These are phyloP conservation scores for Scleropages formosus DNA, from an alignment of 2,797 vertebrate genomes.

Conservation along the genomic window DNA sequence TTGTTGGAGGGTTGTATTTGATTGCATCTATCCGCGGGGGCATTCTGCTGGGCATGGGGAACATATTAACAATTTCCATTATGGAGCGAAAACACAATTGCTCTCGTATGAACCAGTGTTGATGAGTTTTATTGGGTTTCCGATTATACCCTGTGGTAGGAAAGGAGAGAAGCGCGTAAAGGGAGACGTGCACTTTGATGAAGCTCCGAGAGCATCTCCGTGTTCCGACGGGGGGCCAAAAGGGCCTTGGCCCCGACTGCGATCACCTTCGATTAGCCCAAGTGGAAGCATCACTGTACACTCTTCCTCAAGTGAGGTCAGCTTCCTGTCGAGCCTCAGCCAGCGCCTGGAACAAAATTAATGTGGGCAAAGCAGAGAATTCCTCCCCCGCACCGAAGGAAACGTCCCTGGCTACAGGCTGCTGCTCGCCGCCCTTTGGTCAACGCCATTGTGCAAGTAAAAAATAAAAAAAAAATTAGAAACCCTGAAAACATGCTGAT, in stretches of 20 bases:
- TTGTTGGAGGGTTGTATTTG: no score
- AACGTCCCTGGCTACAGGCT: neutral
- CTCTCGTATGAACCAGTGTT: no score
- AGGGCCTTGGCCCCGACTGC: neutral
- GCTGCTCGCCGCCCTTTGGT: neutral
- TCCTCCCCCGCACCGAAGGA: neutral
- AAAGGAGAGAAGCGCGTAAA: no score
- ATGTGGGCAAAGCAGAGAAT: neutral
- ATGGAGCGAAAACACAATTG: no score
- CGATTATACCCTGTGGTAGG: no score
- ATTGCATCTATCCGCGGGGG: no score
- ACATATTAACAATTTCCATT: no score
- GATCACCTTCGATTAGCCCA: no score
- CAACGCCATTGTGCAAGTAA: neutral
- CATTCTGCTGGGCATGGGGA: no score
- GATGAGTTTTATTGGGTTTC: no score
- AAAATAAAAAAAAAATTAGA: neutral
- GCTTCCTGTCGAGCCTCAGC: neutral
- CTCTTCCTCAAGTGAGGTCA: neutral
- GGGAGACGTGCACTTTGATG: neutral
- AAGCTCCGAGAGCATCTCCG: neutral
- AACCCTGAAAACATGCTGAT: neutral
- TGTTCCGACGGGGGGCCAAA: neutral
- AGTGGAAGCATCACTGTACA: neutral
- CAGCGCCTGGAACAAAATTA: neutral